A percentile compares a stretch with the other conserved stretches of the same genome.
Conservation (phyloP, 2,113 vertebrate genomes). For the Mastomys coucha region DNA sequence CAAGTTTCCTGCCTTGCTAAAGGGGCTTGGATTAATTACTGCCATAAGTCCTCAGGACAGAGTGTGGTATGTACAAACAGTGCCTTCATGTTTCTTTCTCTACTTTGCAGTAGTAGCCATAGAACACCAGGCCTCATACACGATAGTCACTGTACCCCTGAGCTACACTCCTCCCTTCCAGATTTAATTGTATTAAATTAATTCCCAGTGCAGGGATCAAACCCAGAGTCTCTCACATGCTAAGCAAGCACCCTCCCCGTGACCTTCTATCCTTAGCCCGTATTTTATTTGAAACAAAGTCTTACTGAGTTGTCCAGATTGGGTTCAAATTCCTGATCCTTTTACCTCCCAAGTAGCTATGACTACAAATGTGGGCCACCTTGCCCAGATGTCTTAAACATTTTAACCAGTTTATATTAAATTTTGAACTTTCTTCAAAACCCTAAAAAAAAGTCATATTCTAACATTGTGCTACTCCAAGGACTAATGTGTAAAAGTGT, state of each 20-base stretch:
- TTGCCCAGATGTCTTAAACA: background rate
- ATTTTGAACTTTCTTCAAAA: slow-evolving; percentile 11
- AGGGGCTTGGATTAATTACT: background rate
- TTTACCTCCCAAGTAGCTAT: background rate
- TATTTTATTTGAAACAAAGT: background rate
- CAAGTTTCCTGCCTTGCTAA: background rate
- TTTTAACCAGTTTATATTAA: background rate
- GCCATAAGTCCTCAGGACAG: background rate
- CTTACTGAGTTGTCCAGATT: background rate
- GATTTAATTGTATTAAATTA: background rate
- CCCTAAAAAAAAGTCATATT: background rate
- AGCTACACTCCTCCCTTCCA: background rate
- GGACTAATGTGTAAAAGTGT: background rate
- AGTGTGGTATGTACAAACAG: background rate
- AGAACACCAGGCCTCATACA: background rate
- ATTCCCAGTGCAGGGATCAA: background rate
- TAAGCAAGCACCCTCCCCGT: background rate
- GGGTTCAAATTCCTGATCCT: no score
- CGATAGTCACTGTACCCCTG: background rate
- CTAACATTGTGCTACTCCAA: background rate
- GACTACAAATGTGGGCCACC: no score
- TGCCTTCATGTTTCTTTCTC: background rate
- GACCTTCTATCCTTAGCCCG: background rate
- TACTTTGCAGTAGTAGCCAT: background rate
- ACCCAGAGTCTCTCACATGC: background rate